Base-by-base conservation (phyloP, 2,888 invertebrate species). In the Catocala sponsa region DNA sequence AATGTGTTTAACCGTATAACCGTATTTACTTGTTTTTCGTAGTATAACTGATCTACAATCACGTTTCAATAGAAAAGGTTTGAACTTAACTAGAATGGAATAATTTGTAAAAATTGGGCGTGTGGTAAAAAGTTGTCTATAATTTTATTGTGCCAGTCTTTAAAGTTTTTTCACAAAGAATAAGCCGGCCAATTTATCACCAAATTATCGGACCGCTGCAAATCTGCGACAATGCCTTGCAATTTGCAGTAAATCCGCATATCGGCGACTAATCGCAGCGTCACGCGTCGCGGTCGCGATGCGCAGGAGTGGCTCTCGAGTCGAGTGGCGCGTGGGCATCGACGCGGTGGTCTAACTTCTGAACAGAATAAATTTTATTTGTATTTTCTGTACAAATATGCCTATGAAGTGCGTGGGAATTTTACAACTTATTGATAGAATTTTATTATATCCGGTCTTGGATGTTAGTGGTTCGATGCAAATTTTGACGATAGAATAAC, bases 281-380 rank as follows among this genome's bases (percentile, higher is more conserved):
- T 79, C 70, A 74, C 74, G 66, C 65, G 55, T 56, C 55, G 60
- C 56, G 46, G 59, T 54, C 52, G 52, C 61, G 66, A 55, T 72
- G 68, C 65, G 68, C 70, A 67, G 68, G 70, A 78, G 78, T 68
- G 76, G 60, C 64, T 63, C 81, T 81, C 55, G 47, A 76, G 64
- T 63, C 66, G 60, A 81, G 74, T 65, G 71, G 60, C 72, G 82
- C 82, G 84, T 84, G 84, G 83, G 83, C 78, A 66, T 51, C 80
- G 59, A 43, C 63, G 73, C 59, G 84, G 83, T 82, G 82, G 83
- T 80, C 84, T 25, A 38, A 15, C 55, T 35, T 49, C 59, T 38
- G 61, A 72, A 74, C 68, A 43, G 63, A 64, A 75, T 68, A 61
- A 63, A 70, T 42, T 15, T 54, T 59, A 63, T 59, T 63, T 59